A percentile compares a stretch with the other conserved stretches of the same genome.
Conservation (phyloP, 2,113 vertebrate species). For the Brachypodius melanocephalos region DNA sequence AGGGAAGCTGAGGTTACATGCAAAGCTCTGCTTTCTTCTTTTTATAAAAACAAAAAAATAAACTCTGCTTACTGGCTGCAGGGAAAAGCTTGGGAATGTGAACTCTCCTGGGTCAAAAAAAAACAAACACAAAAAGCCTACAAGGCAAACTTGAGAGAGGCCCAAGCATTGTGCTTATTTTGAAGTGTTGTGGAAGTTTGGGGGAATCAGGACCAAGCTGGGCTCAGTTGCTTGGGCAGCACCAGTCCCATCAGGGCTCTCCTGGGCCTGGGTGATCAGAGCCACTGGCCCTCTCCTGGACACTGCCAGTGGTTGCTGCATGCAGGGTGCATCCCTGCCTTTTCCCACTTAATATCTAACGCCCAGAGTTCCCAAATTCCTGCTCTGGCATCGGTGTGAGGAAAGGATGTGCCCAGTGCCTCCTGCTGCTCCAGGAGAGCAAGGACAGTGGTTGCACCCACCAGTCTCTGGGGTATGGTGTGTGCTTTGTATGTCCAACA, state of each 20-base stretch:
- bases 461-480: neutral
- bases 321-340: neutral
- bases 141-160: slow-evolving; percentile 38
- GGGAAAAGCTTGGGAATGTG: slow-evolving; percentile 43
- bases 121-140: slow-evolving; percentile 40
- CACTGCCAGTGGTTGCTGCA: accelerated
- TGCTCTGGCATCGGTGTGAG: accelerated
- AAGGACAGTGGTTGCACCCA: accelerated
- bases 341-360: neutral
- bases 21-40: slow-evolving; percentile 4
- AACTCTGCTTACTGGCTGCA: slow-evolving; percentile 5
- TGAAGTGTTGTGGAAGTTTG: neutral
- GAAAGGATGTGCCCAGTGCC: neutral
- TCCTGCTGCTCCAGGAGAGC: neutral
- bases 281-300: neutral
- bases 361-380: neutral
- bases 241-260: neutral
- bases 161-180: neutral
- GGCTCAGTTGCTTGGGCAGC: neutral
- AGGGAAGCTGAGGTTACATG: neutral
- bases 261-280: accelerated
- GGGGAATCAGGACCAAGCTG: neutral
- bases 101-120: slow-evolving; percentile 43
- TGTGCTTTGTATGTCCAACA: accelerated
- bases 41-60: slow-evolving; percentile 9